Evolutionary conservation across 2,888 invertebrate genomes (phyloP), one percentile per base, ranked within the genome.

Genomic region (Drymonia ruficornis): DNA sequence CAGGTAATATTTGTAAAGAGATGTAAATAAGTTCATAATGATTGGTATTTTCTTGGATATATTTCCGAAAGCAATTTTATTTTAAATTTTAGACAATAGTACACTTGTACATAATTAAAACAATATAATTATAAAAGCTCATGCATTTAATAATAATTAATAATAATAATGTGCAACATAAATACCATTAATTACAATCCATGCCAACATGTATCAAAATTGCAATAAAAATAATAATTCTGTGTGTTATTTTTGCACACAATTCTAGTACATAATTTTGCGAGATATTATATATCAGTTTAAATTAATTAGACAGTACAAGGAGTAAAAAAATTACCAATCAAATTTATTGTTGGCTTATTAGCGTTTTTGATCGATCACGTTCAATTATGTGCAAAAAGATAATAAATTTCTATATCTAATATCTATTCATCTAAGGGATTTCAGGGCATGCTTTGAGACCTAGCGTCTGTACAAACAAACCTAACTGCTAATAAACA

Each of bases 401-500:
- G 55, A 57, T 54, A 45, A 49, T 9, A 11, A 7, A 36, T 11
- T 4, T 36, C 36, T 55, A 40, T 55, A 40, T 55, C 52, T 42
- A 56, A 56, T n/a, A n/a, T 42, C 36, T 51, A 57, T 52, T 54
- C 48, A 52, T 70, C 72, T 74, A 76, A 72, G 67, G 74, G 68
- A 77, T 73, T 74, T 67, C 64, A 68, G 62, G 66, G 71, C 82
- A 85, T 86, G 86, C 86, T 82, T 70, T 75, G 70, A 65, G 63
- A 69, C 72, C 76, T 74, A 71, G 67, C 65, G 62, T 67, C 69
- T 67, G 71, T n/a, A 64, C 74, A 75, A 78, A 74, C 79, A 83
- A 76, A 78, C 83, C 84, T 84, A 80, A 82, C 81, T 65, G 62
- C 83, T 87, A 88, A 81, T 79, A 79, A 78, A 80, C 76, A 78